Evolutionary conservation across 2,113 vertebrate genomes (phyloP).

Genomic region (Anser brachyrhynchus): DNA sequence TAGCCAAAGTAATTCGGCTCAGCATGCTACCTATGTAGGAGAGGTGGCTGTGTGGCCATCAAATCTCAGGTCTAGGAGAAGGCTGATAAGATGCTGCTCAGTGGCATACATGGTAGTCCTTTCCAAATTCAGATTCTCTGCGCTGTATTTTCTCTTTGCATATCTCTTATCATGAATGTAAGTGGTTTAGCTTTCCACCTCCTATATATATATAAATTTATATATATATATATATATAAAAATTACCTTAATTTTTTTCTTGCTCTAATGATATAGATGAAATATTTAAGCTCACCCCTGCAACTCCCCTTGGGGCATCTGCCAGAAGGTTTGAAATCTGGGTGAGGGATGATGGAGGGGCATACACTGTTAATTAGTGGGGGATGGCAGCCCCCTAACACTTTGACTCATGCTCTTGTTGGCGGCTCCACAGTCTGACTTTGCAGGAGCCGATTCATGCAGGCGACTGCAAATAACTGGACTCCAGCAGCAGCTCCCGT

Average conservation of each 20-base stretch:
- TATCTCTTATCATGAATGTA: not conserved
- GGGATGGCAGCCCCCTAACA: not conserved
- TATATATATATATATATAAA: not conserved
- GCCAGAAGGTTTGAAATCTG: constrained; percentile 36
- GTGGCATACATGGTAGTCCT: not conserved
- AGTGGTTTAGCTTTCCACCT: not conserved
- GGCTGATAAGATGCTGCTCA: not conserved
- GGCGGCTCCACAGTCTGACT: not conserved
- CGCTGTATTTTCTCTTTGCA: not conserved
- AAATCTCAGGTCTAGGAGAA: not conserved
- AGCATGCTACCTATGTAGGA: not conserved
- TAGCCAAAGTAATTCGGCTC: not conserved
- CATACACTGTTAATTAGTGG: not conserved
- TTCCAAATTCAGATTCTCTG: not conserved
- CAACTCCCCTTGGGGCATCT: constrained; percentile 36
- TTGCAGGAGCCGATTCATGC: not conserved
- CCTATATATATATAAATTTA: not conserved
- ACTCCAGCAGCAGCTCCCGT: not conserved
- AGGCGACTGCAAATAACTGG: not conserved
- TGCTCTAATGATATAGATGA: constrained; percentile 44
- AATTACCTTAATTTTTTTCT: constrained; percentile 26
- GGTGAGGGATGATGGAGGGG: not conserved
- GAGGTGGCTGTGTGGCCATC: not conserved
- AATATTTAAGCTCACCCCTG: constrained; percentile 45
- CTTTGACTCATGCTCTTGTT: not conserved